Evolutionary conservation across 2,888 invertebrate genomes (phyloP).

Genomic region (Exephanes ischioxanthus): DNA sequence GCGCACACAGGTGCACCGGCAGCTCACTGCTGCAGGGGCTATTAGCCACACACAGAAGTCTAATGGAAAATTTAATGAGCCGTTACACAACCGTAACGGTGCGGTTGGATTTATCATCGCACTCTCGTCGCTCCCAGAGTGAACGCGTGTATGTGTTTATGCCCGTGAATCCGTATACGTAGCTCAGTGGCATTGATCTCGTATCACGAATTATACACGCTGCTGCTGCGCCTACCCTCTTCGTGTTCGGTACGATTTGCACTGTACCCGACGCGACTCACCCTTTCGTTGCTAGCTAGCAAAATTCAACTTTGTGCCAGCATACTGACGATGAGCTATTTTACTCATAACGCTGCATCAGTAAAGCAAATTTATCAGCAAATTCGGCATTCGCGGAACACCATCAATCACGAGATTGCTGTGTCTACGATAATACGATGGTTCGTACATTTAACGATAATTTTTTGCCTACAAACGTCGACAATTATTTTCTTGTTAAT

Average conservation of each 20-base stretch:
- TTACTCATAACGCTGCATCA: background rate
- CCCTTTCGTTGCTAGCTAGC: background rate
- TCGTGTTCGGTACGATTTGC: slow-evolving; percentile 23
- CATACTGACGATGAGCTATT: background rate
- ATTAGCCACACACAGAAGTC: slow-evolving; percentile 61
- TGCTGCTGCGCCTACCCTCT: background rate
- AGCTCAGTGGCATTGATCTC: background rate
- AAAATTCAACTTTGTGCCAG: slow-evolving; percentile 11
- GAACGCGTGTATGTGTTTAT: slow-evolving; percentile 29
- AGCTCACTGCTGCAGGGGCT: slow-evolving; percentile 43
- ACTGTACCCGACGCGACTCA: background rate
- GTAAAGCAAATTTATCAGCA: slow-evolving; percentile 17
- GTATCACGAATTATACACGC: slow-evolving; percentile 15
- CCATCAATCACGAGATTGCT: background rate
- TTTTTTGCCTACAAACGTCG: background rate
- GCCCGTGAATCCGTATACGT: background rate
- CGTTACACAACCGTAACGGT: slow-evolving; percentile 63
- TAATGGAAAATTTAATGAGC: slow-evolving; percentile 69
- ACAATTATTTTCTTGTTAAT: background rate
- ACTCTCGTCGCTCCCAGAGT: slow-evolving; percentile 34
- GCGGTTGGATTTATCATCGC: slow-evolving; percentile 61
- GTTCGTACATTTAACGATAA: background rate
- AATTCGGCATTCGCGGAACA: background rate
- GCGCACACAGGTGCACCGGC: slow-evolving; percentile 18
- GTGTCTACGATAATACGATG: background rate